phyloP scores from a whole-genome alignment of 92 coral and sea anemone species.

The Porites divaricata region DNA sequence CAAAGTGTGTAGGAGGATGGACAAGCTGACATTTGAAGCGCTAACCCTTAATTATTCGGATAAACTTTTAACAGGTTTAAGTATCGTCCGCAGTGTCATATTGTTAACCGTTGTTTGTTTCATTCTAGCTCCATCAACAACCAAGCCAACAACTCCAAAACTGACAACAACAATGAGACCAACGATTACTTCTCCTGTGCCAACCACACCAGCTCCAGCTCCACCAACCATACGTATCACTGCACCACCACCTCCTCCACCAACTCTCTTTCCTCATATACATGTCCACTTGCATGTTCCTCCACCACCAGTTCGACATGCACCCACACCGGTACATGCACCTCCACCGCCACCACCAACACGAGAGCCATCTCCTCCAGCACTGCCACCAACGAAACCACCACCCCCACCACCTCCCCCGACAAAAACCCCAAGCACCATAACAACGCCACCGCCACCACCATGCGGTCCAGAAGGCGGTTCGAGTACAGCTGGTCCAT shows the following conservation, averaged over 20 bases:
- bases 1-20: too few species aligned
- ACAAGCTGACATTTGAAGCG: too few species aligned
- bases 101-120: not conserved
- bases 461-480: slow-evolving; percentile 16
- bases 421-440: not conserved
- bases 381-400: slow-evolving; percentile 8
- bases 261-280: slow-evolving; percentile 1
- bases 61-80: too few species aligned
- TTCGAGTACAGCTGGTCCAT: slow-evolving; percentile 17
- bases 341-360: slow-evolving; percentile 32
- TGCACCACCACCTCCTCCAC: slow-evolving; percentile 1
- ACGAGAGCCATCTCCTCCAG: slow-evolving; percentile 39
- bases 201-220: slow-evolving; percentile 9
- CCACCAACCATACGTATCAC: slow-evolving; percentile 13
- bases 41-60: too few species aligned
- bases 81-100: not conserved
- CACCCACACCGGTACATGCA: slow-evolving; percentile 11
- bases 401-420: slow-evolving; percentile 9
- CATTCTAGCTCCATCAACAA: slow-evolving; percentile 32
- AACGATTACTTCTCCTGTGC: slow-evolving; percentile 8
- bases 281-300: slow-evolving; percentile 16
- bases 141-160: slow-evolving; percentile 21
- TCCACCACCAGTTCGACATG: slow-evolving; percentile 19
- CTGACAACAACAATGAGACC: not conserved
- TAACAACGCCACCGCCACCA: not conserved